A percentile compares a stretch with the other conserved stretches of the same genome.
These are phyloP conservation scores for Drosophila suzukii DNA, from an alignment of 1,140 invertebrate genomes.

Conservation along the genomic window DNA sequence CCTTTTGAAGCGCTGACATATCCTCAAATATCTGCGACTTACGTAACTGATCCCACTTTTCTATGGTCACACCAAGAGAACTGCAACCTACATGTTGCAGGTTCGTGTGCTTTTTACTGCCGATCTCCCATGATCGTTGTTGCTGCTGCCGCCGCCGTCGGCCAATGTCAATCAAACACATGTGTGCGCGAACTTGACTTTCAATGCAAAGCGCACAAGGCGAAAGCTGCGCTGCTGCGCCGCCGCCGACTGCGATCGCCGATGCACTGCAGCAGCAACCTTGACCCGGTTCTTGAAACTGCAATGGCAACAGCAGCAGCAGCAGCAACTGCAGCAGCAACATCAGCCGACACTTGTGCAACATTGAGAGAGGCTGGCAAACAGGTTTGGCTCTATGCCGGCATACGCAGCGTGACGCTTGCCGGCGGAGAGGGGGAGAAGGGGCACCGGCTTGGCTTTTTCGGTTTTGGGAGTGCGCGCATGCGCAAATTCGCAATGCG, in stretches of 20 bases:
- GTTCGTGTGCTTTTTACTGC: slow-evolving; percentile 4
- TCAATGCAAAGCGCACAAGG: slow-evolving; percentile 79
- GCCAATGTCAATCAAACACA: slow-evolving; percentile 61
- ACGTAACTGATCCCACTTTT: neutral
- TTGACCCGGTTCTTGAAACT: slow-evolving; percentile 83
- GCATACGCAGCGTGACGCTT: slow-evolving; percentile 33
- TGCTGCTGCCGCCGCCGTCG: slow-evolving; percentile 2
- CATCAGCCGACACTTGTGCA: slow-evolving; percentile 55
- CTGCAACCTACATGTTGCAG: slow-evolving; percentile 26
- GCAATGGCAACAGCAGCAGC: slow-evolving; percentile 58
- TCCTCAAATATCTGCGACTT: neutral
- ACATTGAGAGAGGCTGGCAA: slow-evolving; percentile 70
- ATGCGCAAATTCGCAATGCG: slow-evolving; percentile 64
- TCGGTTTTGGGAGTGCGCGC: slow-evolving; percentile 49
- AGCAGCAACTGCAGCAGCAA: slow-evolving; percentile 10
- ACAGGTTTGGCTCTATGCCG: slow-evolving; percentile 61
- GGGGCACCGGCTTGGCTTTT: slow-evolving; percentile 4
- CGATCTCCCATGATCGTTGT: slow-evolving; percentile 16
- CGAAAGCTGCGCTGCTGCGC: slow-evolving; percentile 61
- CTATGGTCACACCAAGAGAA: slow-evolving; percentile 5
- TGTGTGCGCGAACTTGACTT: slow-evolving; percentile 79
- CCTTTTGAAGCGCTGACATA: no score
- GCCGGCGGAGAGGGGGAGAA: neutral
- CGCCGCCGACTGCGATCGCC: slow-evolving; percentile 44
- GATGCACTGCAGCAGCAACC: slow-evolving; percentile 58